These are phyloP conservation scores for Phalacrocorax carbo DNA, from an alignment of 2,113 vertebrate species.

Conservation along the genomic window DNA sequence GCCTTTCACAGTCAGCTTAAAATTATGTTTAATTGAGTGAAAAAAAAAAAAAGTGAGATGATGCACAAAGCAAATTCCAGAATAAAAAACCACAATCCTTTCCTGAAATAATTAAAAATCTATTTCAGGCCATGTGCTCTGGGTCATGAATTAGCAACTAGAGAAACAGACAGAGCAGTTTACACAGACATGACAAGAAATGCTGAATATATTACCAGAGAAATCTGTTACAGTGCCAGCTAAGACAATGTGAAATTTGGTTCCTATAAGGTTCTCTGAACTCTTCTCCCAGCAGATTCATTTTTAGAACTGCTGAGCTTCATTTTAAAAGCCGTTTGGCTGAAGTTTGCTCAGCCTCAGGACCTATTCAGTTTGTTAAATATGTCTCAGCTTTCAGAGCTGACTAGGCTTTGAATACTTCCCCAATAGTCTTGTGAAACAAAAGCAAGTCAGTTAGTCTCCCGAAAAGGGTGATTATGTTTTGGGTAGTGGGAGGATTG, in stretches of 20 bases:
- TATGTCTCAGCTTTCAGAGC: slow-evolving; percentile 24
- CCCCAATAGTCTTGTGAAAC: background rate
- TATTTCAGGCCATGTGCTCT: slow-evolving; percentile 35
- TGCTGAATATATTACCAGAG: slow-evolving; percentile 49
- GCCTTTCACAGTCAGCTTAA: slow-evolving; percentile 35
- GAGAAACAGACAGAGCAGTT: slow-evolving; percentile 37
- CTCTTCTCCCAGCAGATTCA: slow-evolving; percentile 46
- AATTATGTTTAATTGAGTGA: background rate
- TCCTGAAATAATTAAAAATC: slow-evolving; percentile 50
- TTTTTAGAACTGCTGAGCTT: slow-evolving; percentile 53
- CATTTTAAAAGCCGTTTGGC: slow-evolving; percentile 6
- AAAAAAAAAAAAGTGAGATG: background rate
- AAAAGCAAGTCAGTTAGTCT: slow-evolving; percentile 8
- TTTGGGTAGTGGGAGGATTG: background rate
- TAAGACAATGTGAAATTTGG: slow-evolving; percentile 66
- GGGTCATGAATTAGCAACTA: slow-evolving; percentile 22
- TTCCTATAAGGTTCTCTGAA: slow-evolving; percentile 54
- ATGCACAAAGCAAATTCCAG: slow-evolving; percentile 18
- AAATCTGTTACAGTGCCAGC: slow-evolving; percentile 58
- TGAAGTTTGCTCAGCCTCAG: slow-evolving; percentile 38
- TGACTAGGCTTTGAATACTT: slow-evolving; percentile 9
- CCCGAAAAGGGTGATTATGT: background rate
- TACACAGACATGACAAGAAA: slow-evolving; percentile 40
- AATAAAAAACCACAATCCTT: background rate
- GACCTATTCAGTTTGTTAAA: slow-evolving; percentile 33